A percentile compares a stretch with the other conserved stretches of the same genome.
Conservation (phyloP, 2,113 vertebrate genomes). For the Nanorana parkeri region DNA sequence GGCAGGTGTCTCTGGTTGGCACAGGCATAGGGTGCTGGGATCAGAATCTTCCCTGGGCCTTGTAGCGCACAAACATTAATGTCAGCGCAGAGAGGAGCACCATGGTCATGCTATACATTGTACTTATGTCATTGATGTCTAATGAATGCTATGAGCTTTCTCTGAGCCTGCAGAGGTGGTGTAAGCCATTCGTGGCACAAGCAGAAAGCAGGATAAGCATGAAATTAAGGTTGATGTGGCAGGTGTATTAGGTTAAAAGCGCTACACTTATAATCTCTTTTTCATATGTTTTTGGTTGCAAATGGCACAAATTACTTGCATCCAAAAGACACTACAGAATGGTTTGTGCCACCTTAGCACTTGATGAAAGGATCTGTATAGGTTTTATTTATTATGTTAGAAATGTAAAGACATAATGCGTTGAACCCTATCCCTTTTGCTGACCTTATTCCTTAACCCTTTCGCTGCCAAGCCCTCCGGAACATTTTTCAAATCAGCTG, state of each 20-base stretch:
- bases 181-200: slow-evolving; percentile 62
- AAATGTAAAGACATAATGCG: too few species aligned
- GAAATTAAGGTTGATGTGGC: slow-evolving; percentile 69
- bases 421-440: too few species aligned
- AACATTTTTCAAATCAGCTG: too few species aligned
- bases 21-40: slow-evolving; percentile 59
- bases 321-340: background rate
- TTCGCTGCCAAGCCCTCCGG: too few species aligned
- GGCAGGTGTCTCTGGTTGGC: slow-evolving; percentile 64
- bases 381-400: too few species aligned
- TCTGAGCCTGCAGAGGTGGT: slow-evolving; percentile 70
- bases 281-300: slow-evolving; percentile 11
- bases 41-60: slow-evolving; percentile 5
- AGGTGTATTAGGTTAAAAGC: slow-evolving; percentile 57
- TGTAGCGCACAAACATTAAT: slow-evolving; percentile 18
- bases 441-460: too few species aligned
- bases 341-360: too few species aligned
- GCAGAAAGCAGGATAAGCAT: slow-evolving; percentile 68
- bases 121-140: slow-evolving; percentile 23
- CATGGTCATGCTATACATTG: background rate
- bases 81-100: background rate
- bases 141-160: slow-evolving; percentile 62
- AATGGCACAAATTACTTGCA: slow-evolving; percentile 11
- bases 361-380: too few species aligned
- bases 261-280: slow-evolving; percentile 32